Evolutionary conservation across 37 sponge, comb jelly and placozoan genomes (phyloP).

Genomic region (Trichoplax adhaerens): DNA sequence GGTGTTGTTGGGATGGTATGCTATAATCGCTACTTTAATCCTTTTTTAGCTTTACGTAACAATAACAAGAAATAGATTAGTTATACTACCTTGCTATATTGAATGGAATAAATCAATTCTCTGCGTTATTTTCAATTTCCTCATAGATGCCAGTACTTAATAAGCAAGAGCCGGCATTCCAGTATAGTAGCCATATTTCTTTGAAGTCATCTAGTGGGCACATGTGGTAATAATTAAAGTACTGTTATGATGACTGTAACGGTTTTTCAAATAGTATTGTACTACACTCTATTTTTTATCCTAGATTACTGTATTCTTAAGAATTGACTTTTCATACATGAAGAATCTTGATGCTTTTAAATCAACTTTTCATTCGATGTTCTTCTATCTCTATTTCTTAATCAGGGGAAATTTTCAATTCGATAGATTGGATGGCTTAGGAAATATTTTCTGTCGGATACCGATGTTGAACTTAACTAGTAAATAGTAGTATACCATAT

Average conservation of each 20-base stretch:
- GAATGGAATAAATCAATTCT: too few species aligned
- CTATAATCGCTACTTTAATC: not conserved
- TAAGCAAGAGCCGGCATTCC: constrained; percentile 57
- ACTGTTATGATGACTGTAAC: too few species aligned
- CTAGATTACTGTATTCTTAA: not conserved
- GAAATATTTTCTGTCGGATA: too few species aligned
- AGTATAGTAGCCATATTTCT: constrained; percentile 85
- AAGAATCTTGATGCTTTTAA: not conserved
- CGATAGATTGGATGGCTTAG: constrained; percentile 41
- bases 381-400: not conserved
- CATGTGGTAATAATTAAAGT: constrained; percentile 64
- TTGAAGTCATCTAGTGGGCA: constrained; percentile 61
- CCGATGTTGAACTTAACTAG: too few species aligned
- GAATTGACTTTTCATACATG: not conserved
- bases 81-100: too few species aligned
- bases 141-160: constrained; percentile 65
- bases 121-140: not conserved
- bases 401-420: constrained; percentile 79
- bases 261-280: too few species aligned
- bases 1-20: constrained; percentile 88
- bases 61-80: too few species aligned
- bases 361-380: not conserved
- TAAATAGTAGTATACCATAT: too few species aligned
- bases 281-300: too few species aligned
- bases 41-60: too few species aligned